Conservation (phyloP, 1,140 invertebrate species). For the Pseudomyrmex sp. region DNA sequence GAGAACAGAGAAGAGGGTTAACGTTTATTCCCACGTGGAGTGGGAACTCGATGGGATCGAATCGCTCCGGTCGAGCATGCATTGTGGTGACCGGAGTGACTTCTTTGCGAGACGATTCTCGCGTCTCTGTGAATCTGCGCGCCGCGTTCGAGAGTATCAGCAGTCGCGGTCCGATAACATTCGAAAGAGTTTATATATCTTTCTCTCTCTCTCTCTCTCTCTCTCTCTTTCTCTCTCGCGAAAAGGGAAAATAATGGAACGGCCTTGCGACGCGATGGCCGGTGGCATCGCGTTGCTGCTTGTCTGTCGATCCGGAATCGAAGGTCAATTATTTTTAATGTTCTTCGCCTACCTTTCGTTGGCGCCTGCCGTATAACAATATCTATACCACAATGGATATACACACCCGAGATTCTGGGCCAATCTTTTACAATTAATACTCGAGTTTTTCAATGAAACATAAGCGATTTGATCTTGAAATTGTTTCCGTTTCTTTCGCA, state of each 20-base stretch:
- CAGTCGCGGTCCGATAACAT: constrained; percentile 24
- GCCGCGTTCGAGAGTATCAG: background rate
- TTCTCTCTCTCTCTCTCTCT: background rate
- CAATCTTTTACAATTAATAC: constrained; percentile 17
- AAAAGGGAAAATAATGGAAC: constrained; percentile 49
- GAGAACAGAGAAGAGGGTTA: constrained; percentile 9
- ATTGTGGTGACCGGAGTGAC: background rate
- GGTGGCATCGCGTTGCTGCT: constrained; percentile 38
- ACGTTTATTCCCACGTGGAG: constrained; percentile 17
- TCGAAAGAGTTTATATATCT: constrained; percentile 31
- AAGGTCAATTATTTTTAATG: constrained; percentile 69
- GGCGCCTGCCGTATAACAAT: background rate
- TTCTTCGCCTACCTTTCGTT: constrained; percentile 43
- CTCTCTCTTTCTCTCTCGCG: background rate
- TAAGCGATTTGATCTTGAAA: background rate
- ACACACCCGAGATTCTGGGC: background rate
- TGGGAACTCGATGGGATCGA: constrained; percentile 4
- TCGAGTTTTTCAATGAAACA: background rate
- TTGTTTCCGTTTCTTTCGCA: background rate
- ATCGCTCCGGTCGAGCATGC: background rate
- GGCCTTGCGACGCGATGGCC: constrained; percentile 30
- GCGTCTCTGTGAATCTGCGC: background rate
- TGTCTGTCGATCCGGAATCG: constrained; percentile 63
- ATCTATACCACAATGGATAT: constrained; percentile 4
- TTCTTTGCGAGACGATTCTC: background rate